These are phyloP conservation scores for Alouatta caraya DNA, from an alignment of 2,797 vertebrate species.

Conservation along the genomic window DNA sequence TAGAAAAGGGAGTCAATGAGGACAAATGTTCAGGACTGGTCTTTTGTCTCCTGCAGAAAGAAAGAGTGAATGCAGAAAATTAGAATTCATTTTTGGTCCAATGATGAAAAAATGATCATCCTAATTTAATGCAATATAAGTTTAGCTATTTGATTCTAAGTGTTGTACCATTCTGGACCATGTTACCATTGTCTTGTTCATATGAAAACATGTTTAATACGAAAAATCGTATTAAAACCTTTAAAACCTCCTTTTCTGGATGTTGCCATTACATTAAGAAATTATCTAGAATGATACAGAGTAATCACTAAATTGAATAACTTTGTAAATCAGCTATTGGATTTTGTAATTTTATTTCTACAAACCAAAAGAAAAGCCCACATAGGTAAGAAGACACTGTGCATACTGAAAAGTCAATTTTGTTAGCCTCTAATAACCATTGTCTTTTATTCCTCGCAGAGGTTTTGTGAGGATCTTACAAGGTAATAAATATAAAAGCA, in stretches of 20 bases:
- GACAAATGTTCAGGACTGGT: not conserved
- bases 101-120: not conserved
- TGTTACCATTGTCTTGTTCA: not conserved
- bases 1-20: not conserved
- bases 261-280: not conserved
- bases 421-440: constrained; percentile 27
- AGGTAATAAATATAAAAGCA: constrained; percentile 61
- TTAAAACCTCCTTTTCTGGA: not conserved
- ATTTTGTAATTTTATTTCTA: constrained; percentile 36
- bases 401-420: constrained; percentile 43
- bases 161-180: not conserved
- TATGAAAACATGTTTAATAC: not conserved
- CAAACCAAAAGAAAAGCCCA: constrained; percentile 15
- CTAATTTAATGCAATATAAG: not conserved
- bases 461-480: constrained; percentile 38
- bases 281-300: not conserved
- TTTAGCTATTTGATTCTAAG: not conserved
- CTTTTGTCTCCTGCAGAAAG: not conserved
- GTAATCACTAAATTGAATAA: constrained; percentile 30
- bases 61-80: not conserved
- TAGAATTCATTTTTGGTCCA: not conserved
- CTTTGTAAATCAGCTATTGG: not conserved
- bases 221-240: not conserved
- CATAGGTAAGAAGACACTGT: not conserved
- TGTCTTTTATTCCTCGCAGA: constrained; percentile 49